phyloP scores from a whole-genome alignment of 2,888 invertebrate species.

The Caenorhabditis sulstoni region DNA sequence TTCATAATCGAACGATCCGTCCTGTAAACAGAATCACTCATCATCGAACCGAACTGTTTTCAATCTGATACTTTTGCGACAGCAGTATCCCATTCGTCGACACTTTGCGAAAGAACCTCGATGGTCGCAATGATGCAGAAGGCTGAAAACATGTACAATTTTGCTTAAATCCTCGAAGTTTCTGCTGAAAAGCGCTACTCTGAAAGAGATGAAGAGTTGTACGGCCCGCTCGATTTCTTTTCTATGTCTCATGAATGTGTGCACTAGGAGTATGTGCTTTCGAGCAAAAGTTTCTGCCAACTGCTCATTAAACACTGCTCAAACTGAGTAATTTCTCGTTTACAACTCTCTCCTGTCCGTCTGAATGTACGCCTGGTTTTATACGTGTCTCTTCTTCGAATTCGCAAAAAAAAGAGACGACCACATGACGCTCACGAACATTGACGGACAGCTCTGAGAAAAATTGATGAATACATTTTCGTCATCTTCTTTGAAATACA shows the following conservation, averaged over 20 bases:
- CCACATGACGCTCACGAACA: constrained; percentile 44
- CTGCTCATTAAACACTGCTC: constrained; percentile 37
- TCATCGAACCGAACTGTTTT: not conserved
- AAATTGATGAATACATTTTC: constrained; percentile 40
- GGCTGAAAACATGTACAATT: too few relatives aligned
- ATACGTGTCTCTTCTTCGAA: constrained; percentile 1
- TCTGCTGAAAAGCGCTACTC: too few relatives aligned
- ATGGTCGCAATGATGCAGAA: constrained; percentile 74
- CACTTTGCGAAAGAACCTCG: constrained; percentile 75
- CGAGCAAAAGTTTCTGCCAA: constrained; percentile 42
- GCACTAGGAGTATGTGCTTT: not conserved
- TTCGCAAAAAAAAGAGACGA: constrained; percentile 8
- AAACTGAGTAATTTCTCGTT: constrained; percentile 9
- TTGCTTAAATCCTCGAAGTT: too few relatives aligned
- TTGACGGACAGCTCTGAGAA: constrained; percentile 39
- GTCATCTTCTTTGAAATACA: constrained; percentile 1
- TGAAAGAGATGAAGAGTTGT: too few relatives aligned
- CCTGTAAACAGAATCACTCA: constrained; percentile 41
- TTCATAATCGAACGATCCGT: constrained; percentile 73
- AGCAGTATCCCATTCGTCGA: constrained; percentile 77
- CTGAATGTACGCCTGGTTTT: constrained; percentile 14
- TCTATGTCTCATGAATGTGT: constrained; percentile 22
- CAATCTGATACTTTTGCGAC: constrained; percentile 62
- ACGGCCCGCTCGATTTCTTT: too few relatives aligned
- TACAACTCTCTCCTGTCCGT: constrained; percentile 28